phyloP scores from a whole-genome alignment of 2,797 vertebrate genomes.

The Falco concolor region DNA sequence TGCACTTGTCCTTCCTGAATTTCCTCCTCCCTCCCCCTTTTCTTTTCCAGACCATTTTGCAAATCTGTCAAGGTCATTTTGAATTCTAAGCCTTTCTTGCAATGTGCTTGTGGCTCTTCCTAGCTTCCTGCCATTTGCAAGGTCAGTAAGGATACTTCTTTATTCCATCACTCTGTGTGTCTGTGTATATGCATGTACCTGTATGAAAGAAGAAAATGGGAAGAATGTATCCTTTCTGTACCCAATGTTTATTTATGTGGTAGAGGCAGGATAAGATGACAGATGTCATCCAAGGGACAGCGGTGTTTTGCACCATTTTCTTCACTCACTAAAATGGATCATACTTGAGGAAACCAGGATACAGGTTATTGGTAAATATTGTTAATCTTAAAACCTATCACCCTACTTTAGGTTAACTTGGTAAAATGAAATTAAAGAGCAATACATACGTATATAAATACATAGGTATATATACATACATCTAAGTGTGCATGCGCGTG shows the following conservation, averaged over 20 bases:
- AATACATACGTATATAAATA: neutral
- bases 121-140: neutral
- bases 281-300: neutral
- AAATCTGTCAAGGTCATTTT: neutral
- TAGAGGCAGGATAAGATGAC: neutral
- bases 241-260: neutral
- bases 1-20: neutral
- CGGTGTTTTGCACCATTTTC: neutral
- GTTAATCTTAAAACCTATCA: neutral
- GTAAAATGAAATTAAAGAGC: neutral
- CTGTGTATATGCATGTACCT: neutral
- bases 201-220: neutral
- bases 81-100: neutral
- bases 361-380: neutral
- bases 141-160: neutral
- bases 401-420: neutral
- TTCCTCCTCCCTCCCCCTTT: neutral
- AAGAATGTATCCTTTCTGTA: neutral
- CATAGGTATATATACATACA: neutral
- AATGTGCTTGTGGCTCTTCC: neutral
- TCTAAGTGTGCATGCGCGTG: neutral
- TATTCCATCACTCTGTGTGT: neutral
- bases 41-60: neutral
- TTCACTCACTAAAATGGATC: neutral
- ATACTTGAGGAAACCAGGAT: neutral